Conservation (phyloP, 2,113 vertebrate species). For the Muscicapa adusta region DNA sequence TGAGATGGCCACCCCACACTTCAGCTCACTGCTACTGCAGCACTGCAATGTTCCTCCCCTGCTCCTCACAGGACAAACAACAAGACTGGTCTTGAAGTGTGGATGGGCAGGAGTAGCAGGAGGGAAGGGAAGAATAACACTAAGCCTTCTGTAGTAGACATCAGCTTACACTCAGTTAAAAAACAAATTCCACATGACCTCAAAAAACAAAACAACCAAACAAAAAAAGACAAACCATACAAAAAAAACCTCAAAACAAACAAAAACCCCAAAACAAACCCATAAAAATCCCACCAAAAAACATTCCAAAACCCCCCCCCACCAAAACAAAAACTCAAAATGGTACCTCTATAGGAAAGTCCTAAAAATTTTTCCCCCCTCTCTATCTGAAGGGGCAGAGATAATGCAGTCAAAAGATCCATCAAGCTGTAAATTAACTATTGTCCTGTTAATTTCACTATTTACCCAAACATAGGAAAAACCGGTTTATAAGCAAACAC, state of each 20-base stretch:
- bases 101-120: background rate
- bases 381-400: background rate
- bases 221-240: background rate
- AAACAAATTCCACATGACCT: background rate
- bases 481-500: background rate
- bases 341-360: background rate
- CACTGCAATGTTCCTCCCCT: background rate
- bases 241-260: background rate
- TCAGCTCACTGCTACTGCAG: background rate
- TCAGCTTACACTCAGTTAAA: background rate
- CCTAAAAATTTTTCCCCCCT: rapidly evolving
- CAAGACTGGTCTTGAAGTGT: background rate
- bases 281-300: background rate
- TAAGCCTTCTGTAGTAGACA: background rate
- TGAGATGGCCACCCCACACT: background rate
- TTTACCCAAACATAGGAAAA: background rate
- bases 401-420: background rate
- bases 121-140: background rate
- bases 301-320: background rate
- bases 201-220: background rate
- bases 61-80: background rate
- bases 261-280: background rate
- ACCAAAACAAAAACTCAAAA: background rate
- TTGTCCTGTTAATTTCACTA: background rate
- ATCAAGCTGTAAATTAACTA: background rate